Conservation (phyloP, 1,140 invertebrate species). For the Amyelois transitella region DNA sequence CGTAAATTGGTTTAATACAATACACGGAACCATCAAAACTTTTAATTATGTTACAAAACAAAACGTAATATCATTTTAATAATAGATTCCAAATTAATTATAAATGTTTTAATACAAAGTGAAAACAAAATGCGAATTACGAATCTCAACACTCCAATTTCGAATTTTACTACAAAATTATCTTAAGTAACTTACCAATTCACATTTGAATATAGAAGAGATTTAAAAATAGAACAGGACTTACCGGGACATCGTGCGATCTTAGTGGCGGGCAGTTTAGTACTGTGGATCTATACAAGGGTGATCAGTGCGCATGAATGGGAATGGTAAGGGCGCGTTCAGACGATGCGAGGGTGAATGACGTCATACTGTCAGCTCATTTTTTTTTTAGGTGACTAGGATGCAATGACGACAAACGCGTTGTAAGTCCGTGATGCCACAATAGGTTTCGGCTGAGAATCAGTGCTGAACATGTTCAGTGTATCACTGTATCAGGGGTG, state of each 20-base stretch:
- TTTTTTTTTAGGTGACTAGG: no score
- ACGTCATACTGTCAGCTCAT: no score
- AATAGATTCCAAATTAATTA: neutral
- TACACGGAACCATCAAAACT: no score
- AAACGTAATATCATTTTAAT: no score
- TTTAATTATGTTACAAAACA: no score
- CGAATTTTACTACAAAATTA: neutral
- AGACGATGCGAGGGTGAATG: neutral
- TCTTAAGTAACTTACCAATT: neutral
- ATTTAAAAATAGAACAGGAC: neutral
- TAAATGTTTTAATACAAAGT: neutral
- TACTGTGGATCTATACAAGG: slow-evolving; percentile 31
- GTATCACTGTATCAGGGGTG: no score
- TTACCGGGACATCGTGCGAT: slow-evolving; percentile 25
- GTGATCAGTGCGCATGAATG: slow-evolving; percentile 35
- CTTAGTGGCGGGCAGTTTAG: neutral
- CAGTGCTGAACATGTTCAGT: no score
- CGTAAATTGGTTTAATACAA: no score
- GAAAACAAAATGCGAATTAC: neutral
- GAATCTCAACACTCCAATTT: neutral
- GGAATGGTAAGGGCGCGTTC: slow-evolving; percentile 15
- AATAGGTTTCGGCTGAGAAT: no score
- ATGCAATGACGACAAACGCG: no score
- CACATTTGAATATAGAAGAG: neutral
- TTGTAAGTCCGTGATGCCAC: no score